Evolutionary conservation across 2,888 invertebrate genomes (phyloP).

Genomic region (Sarcophaga rosellei): DNA sequence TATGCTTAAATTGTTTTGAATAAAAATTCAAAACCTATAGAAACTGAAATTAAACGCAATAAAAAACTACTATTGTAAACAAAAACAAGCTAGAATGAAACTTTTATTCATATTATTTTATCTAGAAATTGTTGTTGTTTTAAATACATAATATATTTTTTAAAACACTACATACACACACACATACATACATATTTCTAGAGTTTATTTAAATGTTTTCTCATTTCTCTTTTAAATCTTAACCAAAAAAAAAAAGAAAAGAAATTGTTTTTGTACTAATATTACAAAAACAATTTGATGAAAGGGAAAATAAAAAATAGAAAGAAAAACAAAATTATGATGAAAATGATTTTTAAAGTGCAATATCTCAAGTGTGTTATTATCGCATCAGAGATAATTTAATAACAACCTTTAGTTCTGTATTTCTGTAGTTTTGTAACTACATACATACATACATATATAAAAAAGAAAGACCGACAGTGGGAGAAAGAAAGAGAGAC

Average conservation of each 20-base stretch:
- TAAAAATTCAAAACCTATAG: constrained; percentile 28
- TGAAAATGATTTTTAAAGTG: constrained; percentile 66
- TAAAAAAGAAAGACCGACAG: not conserved
- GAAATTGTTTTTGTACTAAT: not conserved
- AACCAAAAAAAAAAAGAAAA: constrained; percentile 16
- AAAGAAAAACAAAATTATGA: constrained; percentile 17
- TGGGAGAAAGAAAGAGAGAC: not conserved
- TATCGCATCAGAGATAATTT: constrained; percentile 79
- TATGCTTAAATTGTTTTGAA: constrained; percentile 70
- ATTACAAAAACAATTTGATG: not conserved
- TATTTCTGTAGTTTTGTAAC: constrained; percentile 24
- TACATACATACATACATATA: not conserved
- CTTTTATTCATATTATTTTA: constrained; percentile 39
- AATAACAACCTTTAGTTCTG: constrained; percentile 73
- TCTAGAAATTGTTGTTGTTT: constrained; percentile 31
- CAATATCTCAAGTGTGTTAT: constrained; percentile 75
- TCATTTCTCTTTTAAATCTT: constrained; percentile 7
- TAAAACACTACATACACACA: no score
- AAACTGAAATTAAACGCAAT: constrained; percentile 36
- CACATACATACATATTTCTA: not conserved
- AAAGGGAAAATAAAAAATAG: constrained; percentile 15
- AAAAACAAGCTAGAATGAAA: not conserved
- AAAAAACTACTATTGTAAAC: not conserved
- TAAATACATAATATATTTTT: constrained; percentile 29
- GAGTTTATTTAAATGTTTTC: constrained; percentile 9